Evolutionary conservation across 2,888 invertebrate species (phyloP), one percentile per base, ranked within the genome.

Genomic region (Calephelis perditalis): DNA sequence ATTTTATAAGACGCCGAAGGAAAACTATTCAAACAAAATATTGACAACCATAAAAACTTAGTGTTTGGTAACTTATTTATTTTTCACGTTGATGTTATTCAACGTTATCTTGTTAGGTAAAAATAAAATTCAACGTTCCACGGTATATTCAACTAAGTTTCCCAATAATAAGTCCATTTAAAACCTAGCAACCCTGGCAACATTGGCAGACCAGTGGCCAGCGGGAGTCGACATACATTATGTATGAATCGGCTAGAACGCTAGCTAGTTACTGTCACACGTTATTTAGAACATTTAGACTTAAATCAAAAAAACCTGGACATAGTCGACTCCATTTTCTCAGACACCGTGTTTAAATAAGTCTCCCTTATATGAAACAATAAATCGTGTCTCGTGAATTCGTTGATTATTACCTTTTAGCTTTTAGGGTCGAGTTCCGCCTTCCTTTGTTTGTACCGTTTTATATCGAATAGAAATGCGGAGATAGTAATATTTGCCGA

Each of bases 151-250:
- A 40, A 40, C 40, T 7, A 40, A 40, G 40, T 40, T 40, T 40
- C 6, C 40, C 40, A 40, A 40, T 40, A 40, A 40, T 40, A 40
- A 7, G 40, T 40, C 12, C 7, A 47, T 7, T 12, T 47, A 47
- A 47, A 35, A 52, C 26, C 26, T 52, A 26, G 52, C 52, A 52
- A 26, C 52, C 52, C 52, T 52, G 52, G 10, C 35, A 52, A 52
- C 52, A 52, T 52, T 52, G 52, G 26, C 10, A 52, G 52, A 52
- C 52, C 52, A 52, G 52, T 52, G 5, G 52, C 52, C 35, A 35
- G 52, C 52, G 10, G 52, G 52, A 52, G 52, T 8, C 52, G 52
- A 52, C 52, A 52, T 52, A 52, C 52, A 52, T 52, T 52, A 52
- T 52, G 52, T 52, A 52, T 52, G 36, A 52, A 52, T 26, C 52